These are phyloP conservation scores for Chionoecetes opilio DNA, from an alignment of 1,140 invertebrate species.

Conservation along the genomic window DNA sequence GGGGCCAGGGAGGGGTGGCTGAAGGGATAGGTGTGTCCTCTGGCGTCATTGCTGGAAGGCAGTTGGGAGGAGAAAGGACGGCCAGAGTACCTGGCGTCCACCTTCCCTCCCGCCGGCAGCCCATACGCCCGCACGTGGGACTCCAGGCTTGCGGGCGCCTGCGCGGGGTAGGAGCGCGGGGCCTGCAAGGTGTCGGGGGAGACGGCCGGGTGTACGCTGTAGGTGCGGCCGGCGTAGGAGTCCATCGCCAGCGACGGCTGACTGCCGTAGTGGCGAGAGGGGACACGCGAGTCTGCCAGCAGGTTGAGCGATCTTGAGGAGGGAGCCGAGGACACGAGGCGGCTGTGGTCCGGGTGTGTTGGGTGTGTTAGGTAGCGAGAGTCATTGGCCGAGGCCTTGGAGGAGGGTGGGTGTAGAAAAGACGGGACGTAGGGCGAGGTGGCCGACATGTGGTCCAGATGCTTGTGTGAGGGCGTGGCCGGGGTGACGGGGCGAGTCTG, in stretches of 20 bases:
- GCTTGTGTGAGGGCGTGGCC: conserved; percentile 71
- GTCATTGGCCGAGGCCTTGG: conserved; percentile 39
- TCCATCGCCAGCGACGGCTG: conserved; percentile 35
- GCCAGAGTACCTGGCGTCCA: conserved; percentile 14
- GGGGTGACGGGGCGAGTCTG: conserved; percentile 71
- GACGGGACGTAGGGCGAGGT: conserved; percentile 64
- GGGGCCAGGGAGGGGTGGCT: conserved; percentile 42
- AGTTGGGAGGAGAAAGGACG: conserved; percentile 37
- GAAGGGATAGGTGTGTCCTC: conserved; percentile 25
- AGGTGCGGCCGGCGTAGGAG: conserved; percentile 15
- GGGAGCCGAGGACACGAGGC: background rate
- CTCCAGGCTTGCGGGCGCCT: conserved; percentile 54
- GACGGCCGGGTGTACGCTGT: background rate
- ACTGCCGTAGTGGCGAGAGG: conserved; percentile 45
- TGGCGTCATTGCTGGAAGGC: conserved; percentile 33
- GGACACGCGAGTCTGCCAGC: background rate
- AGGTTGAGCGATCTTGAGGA: conserved; percentile 33
- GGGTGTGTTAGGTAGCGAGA: conserved; percentile 43
- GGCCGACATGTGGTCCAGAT: conserved; percentile 50
- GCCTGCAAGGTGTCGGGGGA: conserved; percentile 21
- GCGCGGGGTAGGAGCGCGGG: conserved; percentile 38
- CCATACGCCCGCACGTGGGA: conserved; percentile 49
- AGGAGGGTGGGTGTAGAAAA: conserved; percentile 61
- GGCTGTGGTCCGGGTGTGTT: background rate
- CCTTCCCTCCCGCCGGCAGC: conserved; percentile 31